phyloP scores from a whole-genome alignment of 2,797 vertebrate species.

The Sebastes hubbsi region DNA sequence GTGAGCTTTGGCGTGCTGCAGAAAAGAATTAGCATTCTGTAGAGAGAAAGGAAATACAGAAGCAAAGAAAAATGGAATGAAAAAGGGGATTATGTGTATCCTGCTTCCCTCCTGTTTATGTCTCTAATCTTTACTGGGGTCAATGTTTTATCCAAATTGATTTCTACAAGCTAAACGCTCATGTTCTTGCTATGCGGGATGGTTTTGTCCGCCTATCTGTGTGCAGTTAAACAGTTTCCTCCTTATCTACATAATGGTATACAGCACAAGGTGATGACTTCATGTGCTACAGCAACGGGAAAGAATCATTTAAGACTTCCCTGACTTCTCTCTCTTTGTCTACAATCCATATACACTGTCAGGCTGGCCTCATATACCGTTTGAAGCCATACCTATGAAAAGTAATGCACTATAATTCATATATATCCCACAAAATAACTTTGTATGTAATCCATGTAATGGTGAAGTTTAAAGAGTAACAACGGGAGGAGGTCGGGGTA shows the following conservation, averaged over 20 bases:
- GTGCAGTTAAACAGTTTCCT: conserved; percentile 40
- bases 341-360: neutral
- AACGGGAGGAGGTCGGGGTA: neutral
- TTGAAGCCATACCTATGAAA: neutral
- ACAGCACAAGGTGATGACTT: conserved; percentile 48
- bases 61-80: conserved; percentile 70
- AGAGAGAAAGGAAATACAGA: conserved; percentile 58
- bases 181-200: conserved; percentile 30
- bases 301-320: conserved; percentile 9
- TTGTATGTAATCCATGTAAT: no score
- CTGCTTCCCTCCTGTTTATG: conserved; percentile 70
- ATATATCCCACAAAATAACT: neutral
- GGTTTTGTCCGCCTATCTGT: conserved; percentile 40
- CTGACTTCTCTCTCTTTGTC: neutral
- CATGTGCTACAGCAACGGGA: conserved; percentile 28
- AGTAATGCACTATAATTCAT: neutral
- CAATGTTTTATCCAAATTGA: conserved; percentile 81
- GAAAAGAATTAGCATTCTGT: conserved; percentile 77
- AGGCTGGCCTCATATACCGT: neutral
- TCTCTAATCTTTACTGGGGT: conserved; percentile 78
- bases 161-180: conserved; percentile 71
- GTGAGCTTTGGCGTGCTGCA: conserved; percentile 67
- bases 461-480: neutral
- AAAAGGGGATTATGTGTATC: conserved; percentile 77
- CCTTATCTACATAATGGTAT: conserved; percentile 55